Base-by-base conservation (phyloP, 2,797 vertebrate genomes). In the Lacerta viridis region DNA sequence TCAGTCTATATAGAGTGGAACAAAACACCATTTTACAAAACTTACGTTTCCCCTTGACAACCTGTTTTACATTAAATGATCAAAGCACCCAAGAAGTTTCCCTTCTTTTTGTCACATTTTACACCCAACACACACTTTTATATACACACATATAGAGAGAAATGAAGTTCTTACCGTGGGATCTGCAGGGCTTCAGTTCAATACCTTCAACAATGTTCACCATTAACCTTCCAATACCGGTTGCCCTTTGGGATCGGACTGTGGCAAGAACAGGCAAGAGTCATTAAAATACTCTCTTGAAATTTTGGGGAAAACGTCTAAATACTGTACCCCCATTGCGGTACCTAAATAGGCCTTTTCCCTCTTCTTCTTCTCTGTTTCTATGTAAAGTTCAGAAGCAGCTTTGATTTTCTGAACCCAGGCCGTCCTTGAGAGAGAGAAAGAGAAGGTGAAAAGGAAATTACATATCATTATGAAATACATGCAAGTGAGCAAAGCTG, bases 331-430 rank as follows among this genome's bases (percentile, higher is more conserved):
- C 69, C 46, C 83, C 75, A 3, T 5, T 17, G 79, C 92, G 93
- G 69, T 97, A 99, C 99, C 99, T 87, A 99, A 95, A 95, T 99
- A 99, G 0, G 99, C 99, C 89, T 99, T 99, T 95, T 99, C 99
- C 66, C 99, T 97, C 96, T 99, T 99, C 98, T 99, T 99, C 94
- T 99, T 99, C 96, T 99, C 99, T 0, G 99, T 99, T 96, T 99
- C 99, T 71, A 99, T 99, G 96, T 99, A 99, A 92, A 99, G 98
- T 84, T 99, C 99, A 3, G 99, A 99, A 18, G 99, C 99, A 1
- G 99, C 99, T 95, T 99, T 99, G 87, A 99, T 99, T 94, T 99
- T 99, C 97, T 99, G 99, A 91, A 99, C 99, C 99, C 99, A 99
- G 68, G 99, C 98, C 11, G 99, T 99, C 97, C 99, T 99, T 95